Conservation (phyloP, 2,888 invertebrate genomes). For the Malthinus flaveolus region DNA sequence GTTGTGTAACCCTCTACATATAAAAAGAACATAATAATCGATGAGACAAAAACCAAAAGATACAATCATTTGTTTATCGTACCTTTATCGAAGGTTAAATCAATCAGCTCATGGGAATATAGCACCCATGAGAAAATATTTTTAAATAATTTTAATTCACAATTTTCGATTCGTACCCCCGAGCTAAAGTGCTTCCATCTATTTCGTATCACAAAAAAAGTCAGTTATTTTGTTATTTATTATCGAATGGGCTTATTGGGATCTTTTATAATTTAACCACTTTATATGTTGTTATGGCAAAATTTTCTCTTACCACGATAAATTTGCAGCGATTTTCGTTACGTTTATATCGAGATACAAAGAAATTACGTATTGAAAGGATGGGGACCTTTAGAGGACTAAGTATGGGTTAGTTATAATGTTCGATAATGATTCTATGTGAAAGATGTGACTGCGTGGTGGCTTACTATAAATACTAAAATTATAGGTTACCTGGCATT, state of each 20-base stretch:
- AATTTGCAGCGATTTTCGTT: conserved; percentile 1
- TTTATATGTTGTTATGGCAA: conserved; percentile 17
- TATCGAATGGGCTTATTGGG: background rate
- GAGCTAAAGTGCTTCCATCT: conserved; percentile 14
- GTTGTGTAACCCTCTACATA: too few relatives aligned
- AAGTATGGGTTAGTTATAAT: conserved; percentile 37
- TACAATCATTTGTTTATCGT: too few relatives aligned
- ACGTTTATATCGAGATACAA: background rate
- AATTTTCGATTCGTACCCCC: conserved; percentile 6
- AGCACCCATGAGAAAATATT: background rate
- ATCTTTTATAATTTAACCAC: conserved; percentile 8
- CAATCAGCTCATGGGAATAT: conserved; percentile 6
- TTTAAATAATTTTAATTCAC: conserved; percentile 1
- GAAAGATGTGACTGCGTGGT: conserved; percentile 35
- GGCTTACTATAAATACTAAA: conserved; percentile 36
- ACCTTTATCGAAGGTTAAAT: background rate
- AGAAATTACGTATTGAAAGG: conserved; percentile 16
- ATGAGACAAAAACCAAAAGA: background rate
- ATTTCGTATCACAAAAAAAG: conserved; percentile 6
- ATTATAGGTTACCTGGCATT: conserved; percentile 32
- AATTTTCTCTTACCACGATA: conserved; percentile 16
- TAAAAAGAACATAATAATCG: background rate
- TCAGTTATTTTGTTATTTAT: background rate
- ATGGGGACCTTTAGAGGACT: conserved; percentile 20
- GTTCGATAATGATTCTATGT: conserved; percentile 32